Conservation (phyloP, 2,797 vertebrate species). For the Loris lydekkerianus region DNA sequence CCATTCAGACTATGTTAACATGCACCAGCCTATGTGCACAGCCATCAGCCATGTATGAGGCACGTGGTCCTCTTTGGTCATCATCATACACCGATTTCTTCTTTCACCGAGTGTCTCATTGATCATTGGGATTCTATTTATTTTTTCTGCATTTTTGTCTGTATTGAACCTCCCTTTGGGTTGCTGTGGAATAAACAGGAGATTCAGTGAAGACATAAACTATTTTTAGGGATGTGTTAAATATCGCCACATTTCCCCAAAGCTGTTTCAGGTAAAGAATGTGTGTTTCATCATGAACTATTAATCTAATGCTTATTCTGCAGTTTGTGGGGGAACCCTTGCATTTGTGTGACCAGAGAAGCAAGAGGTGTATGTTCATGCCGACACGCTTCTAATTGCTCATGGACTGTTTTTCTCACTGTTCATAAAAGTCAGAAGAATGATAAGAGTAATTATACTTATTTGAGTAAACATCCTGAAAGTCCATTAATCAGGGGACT, state of each 20-base stretch:
- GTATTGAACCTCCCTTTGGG: background rate
- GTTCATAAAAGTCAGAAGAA: slow-evolving; percentile 30
- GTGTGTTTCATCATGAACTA: slow-evolving; percentile 33
- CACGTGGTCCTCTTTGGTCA: background rate
- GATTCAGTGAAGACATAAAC: background rate
- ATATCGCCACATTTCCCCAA: slow-evolving; percentile 26
- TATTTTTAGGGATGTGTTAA: background rate
- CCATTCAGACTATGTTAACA: slow-evolving; percentile 15
- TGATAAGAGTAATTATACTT: background rate
- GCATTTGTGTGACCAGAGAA: background rate
- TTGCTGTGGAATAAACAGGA: background rate
- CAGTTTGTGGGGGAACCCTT: background rate
- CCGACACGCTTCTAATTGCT: background rate
- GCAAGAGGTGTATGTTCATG: background rate
- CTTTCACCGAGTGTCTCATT: background rate
- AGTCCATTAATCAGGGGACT: background rate
- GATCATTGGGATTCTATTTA: background rate
- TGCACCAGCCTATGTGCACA: background rate
- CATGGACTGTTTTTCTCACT: background rate
- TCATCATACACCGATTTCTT: background rate
- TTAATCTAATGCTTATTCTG: background rate
- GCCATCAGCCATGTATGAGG: background rate
- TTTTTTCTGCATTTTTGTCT: background rate
- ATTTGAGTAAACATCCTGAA: background rate
- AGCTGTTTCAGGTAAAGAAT: background rate